Evolutionary conservation across 2,113 vertebrate species (phyloP).

Genomic region (Eleginops maclovinus): DNA sequence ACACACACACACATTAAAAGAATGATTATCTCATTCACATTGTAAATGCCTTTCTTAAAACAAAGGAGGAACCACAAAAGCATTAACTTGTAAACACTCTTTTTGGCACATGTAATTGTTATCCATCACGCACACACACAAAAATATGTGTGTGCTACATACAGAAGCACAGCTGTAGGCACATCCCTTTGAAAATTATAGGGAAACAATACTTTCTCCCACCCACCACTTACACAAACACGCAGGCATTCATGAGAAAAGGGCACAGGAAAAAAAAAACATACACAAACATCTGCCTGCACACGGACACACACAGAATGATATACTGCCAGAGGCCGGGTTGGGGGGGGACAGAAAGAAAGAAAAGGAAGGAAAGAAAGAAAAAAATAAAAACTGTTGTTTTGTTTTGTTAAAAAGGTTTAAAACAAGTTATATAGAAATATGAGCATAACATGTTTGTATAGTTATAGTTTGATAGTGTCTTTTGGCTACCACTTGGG

Average conservation of each 20-base stretch:
- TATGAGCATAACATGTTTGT: neutral
- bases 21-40: no score
- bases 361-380: neutral
- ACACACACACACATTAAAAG: neutral
- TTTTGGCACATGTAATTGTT: neutral
- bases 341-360: neutral
- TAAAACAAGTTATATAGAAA: neutral
- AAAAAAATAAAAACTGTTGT: no score
- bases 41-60: no score
- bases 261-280: slow-evolving; percentile 3
- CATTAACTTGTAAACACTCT: slow-evolving; percentile 13
- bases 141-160: neutral
- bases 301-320: slow-evolving; percentile 31
- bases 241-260: slow-evolving; percentile 21
- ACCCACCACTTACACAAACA: slow-evolving; percentile 7
- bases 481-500: neutral
- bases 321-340: neutral
- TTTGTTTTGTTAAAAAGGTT: neutral
- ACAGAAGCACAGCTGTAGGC: neutral
- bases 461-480: neutral
- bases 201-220: slow-evolving; percentile 28
- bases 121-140: neutral
- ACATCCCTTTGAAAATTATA: slow-evolving; percentile 32
- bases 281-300: slow-evolving; percentile 52
- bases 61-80: neutral